Base-by-base conservation (phyloP, 2,797 vertebrate species). In the Synanceia verrucosa region DNA sequence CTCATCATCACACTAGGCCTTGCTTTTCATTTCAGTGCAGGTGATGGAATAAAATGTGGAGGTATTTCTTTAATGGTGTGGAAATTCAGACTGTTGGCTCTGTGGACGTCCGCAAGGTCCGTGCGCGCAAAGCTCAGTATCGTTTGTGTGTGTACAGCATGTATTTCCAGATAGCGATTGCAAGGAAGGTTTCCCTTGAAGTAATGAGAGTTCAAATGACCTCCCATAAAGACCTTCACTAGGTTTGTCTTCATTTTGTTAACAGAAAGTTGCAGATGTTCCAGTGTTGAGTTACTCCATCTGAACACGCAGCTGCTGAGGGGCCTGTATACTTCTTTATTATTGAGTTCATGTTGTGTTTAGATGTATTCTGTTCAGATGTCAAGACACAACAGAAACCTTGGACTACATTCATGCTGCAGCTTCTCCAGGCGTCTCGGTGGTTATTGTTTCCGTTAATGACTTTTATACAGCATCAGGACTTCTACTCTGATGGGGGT, bases 21-120 rank as follows among this genome's bases (percentile, higher is more conserved):
- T n/a, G 68, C 87, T 85, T 88, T 86, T 84, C 83, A 87, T 83
- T 90, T 87, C 47, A 26, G 11, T 23, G 16, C 11, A 39, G 53
- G 64, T 85, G 78, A 87, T 86, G 76, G 71, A 84, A 82, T 70
- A 63, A 88, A 86, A 73, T 81, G 48, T 68, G 55, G 72, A 53
- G 51, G 28, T 51, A 19, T 74, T 77, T 81, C 61, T 73, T 63
- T 65, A 39, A n/a, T 52, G 10, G 16, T 52, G 64, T 52, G 33
- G 53, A 78, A 78, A 79, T 67, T 71, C 53, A 53, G 47, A 31
- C 44, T 51, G 36, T 71, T 3, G 18, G 68, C n/a, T n/a, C n/a
- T n/a, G n/a, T n/a, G n/a, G n/a, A n/a, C n/a, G n/a, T n/a, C n/a
- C n/a, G n/a, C n/a, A n/a, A n/a, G n/a, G n/a, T n/a, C n/a, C n/a